These are phyloP conservation scores for Heliangelus exortis DNA, from an alignment of 2,797 vertebrate species.

Conservation along the genomic window DNA sequence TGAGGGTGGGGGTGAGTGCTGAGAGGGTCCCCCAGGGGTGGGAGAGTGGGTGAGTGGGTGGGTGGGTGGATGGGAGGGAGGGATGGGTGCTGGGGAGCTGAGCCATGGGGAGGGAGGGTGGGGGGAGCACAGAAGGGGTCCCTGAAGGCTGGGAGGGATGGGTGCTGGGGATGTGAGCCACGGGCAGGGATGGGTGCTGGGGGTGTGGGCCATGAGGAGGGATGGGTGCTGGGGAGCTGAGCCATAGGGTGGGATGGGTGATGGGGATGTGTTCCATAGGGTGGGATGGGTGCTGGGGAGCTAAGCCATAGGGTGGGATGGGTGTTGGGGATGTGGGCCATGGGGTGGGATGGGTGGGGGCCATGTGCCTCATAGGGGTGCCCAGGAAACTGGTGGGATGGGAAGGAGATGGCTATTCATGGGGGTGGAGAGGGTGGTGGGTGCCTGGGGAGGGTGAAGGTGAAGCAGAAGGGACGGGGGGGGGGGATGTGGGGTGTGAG, in stretches of 20 bases:
- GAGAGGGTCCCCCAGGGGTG: background rate
- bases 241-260: no score
- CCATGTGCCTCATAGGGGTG: background rate
- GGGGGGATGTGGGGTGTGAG: background rate
- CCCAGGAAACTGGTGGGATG: background rate
- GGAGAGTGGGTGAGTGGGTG: no score
- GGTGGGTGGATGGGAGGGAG: no score
- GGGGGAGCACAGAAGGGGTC: background rate
- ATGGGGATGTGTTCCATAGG: background rate
- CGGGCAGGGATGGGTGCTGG: background rate
- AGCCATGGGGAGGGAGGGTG: no score
- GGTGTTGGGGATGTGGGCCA: no score
- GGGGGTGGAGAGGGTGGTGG: background rate
- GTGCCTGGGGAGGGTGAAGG: background rate
- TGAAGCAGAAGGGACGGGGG: background rate
- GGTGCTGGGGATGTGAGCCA: no score
- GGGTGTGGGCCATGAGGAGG: rapidly evolving
- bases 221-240: no score
- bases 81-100: background rate
- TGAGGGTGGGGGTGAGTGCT: background rate
- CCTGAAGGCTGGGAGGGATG: background rate
- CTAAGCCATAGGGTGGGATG: background rate
- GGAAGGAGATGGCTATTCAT: no score
- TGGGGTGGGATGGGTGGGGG: rapidly evolving
- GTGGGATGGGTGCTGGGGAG: no score